Conservation (phyloP, 1,140 invertebrate species). For the Caerostris extrusa region DNA sequence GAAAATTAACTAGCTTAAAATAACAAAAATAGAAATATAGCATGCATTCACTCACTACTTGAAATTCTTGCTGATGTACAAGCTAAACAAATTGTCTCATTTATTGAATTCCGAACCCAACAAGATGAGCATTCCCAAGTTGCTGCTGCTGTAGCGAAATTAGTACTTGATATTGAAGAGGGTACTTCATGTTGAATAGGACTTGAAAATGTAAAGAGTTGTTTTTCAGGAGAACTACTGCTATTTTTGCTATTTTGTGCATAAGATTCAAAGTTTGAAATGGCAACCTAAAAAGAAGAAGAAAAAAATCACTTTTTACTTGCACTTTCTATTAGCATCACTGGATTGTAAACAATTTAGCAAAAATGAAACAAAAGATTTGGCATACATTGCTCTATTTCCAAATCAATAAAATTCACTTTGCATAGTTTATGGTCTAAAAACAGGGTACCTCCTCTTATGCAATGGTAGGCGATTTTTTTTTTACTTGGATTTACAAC, state of each 20-base stretch:
- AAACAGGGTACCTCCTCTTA: too few relatives aligned
- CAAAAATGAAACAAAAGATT: too few relatives aligned
- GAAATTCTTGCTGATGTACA: conserved; percentile 85
- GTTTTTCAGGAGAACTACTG: neutral
- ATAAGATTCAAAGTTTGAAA: neutral
- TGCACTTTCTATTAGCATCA: too few relatives aligned
- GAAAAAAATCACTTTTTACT: too few relatives aligned
- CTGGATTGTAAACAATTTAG: too few relatives aligned
- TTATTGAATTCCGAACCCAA: conserved; percentile 85
- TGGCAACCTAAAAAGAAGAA: neutral
- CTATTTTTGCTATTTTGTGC: neutral
- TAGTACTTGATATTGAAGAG: neutral
- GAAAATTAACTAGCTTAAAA: neutral
- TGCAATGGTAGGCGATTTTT: too few relatives aligned
- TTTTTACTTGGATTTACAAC: too few relatives aligned
- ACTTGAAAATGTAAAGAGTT: conserved; percentile 51
- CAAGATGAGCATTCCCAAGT: conserved; percentile 82
- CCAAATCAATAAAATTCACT: too few relatives aligned
- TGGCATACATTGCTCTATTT: too few relatives aligned
- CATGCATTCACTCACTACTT: neutral
- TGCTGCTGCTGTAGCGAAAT: neutral
- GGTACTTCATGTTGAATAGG: conserved; percentile 51
- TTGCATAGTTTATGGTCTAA: too few relatives aligned
- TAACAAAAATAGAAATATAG: neutral
- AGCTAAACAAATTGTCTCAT: conserved; percentile 85